Base-by-base conservation (phyloP, 1,140 invertebrate genomes). In the Limonius californicus region DNA sequence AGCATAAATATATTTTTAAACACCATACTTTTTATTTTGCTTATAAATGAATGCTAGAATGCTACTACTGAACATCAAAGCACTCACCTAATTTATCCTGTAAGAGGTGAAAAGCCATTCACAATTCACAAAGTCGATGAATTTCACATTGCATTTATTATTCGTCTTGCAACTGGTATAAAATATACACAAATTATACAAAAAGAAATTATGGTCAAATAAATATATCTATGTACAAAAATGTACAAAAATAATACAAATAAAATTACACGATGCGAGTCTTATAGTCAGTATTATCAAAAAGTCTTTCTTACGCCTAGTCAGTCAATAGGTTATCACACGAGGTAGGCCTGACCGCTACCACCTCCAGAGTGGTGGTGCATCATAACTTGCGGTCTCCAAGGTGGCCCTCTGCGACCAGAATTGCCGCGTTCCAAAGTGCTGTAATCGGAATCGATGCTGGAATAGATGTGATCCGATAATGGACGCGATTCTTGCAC, bases 381-480 rank as follows among this genome's bases (percentile, higher is more conserved):
- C 73, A 64, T 73, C 74, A 65, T 77, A 69, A 65, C 73, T 68
- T 71, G 76, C 65, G 42, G 71, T 73, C 79, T 53, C 79, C 76
- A 67, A 68, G 75, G 63, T 65, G 77, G 61, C 61, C 76, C 60
- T 65, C 78, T 54, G 63, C 74, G 55, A 70, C 77, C 66, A 65
- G 78, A 77, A 73, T 79, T 80, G 56, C 77, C 81, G 66, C 79
- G 76, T 71, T 84, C 80, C 12, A 83, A 70, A 20, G 83, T 83
- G 62, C 83, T 84, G 70, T 92, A 91, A 74, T 92, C 90, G 59
- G 89, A 91, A 76, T 92, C 90, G 76, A 92, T 92, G 68, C 89
- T 90, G 21, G 89, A 91, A 74, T 92, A 92, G 69, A 92, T 92
- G 77, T 92, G 90, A 78, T 92, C 90, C 59, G 89, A 90, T 32